These are phyloP conservation scores for Megamerina dolium DNA, from an alignment of 2,888 invertebrate species.

Conservation along the genomic window DNA sequence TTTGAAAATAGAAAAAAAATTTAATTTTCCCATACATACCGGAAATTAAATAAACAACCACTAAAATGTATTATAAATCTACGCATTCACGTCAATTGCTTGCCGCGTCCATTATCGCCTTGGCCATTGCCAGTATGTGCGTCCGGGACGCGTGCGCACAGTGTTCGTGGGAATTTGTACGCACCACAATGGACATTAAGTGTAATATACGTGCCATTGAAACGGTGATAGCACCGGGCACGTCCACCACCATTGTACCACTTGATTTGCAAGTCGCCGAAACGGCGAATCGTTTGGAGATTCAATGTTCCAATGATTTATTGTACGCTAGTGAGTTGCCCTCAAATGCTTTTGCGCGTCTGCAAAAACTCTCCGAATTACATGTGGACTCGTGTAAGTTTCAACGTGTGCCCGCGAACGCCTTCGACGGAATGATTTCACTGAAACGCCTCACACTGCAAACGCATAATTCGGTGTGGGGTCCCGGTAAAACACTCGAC, in stretches of 20 bases:
- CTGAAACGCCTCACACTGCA: constrained; percentile 72
- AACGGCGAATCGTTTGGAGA: constrained; percentile 64
- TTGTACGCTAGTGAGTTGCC: constrained; percentile 71
- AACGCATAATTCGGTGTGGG: constrained; percentile 77
- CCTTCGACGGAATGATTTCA: constrained; percentile 74
- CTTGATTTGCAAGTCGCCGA: constrained; percentile 55
- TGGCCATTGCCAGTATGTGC: constrained; percentile 13
- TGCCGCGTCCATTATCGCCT: constrained; percentile 23
- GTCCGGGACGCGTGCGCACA: constrained; percentile 31
- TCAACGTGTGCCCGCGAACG: constrained; percentile 65
- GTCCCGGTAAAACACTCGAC: constrained; percentile 67
- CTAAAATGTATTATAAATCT: constrained; percentile 10
- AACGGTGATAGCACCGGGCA: too few species aligned
- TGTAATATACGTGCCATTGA: constrained; percentile 46
- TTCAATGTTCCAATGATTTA: constrained; percentile 72
- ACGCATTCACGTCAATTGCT: too few species aligned
- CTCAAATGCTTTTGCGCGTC: constrained; percentile 63
- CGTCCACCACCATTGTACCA: constrained; percentile 23
- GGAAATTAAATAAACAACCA: constrained; percentile 3
- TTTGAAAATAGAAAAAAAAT: too few species aligned
- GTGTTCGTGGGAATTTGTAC: constrained; percentile 48
- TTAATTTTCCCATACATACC: too few species aligned
- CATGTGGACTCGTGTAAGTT: constrained; percentile 75
- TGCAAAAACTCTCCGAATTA: constrained; percentile 69
- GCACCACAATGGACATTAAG: constrained; percentile 48